phyloP scores from a whole-genome alignment of 2,113 vertebrate species.

The Rostratula benghalensis region DNA sequence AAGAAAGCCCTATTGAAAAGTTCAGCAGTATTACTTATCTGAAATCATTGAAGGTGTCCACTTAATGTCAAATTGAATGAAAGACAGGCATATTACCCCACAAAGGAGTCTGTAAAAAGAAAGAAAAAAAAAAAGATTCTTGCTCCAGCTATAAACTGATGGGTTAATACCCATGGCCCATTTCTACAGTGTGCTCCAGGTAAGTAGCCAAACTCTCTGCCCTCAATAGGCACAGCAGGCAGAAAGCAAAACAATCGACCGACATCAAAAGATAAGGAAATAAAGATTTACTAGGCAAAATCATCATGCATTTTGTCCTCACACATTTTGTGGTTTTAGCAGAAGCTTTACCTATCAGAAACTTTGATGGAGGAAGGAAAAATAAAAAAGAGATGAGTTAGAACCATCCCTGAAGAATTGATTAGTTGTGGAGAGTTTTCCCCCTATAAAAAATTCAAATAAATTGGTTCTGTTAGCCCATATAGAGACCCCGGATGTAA shows the following conservation, averaged over 20 bases:
- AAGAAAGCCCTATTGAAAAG: background rate
- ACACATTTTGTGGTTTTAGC: background rate
- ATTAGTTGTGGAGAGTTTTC: slow-evolving; percentile 73
- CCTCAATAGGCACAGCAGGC: background rate
- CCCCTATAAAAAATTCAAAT: slow-evolving; percentile 52
- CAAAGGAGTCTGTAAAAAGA: background rate
- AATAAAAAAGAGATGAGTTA: background rate
- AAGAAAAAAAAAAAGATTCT: background rate
- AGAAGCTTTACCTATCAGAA: background rate
- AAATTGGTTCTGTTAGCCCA: slow-evolving; percentile 78
- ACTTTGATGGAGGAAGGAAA: background rate
- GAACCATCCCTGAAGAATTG: slow-evolving; percentile 68
- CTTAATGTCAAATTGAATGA: background rate
- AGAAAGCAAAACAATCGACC: too few relatives aligned
- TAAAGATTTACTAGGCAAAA: background rate
- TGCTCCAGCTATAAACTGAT: background rate
- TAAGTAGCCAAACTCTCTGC: background rate
- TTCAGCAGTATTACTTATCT: background rate
- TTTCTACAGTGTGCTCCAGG: background rate
- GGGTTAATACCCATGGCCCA: background rate
- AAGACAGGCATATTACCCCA: background rate
- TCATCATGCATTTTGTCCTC: background rate
- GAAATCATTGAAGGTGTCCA: background rate
- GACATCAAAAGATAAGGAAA: background rate
- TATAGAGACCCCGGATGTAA: slow-evolving; percentile 72